phyloP scores from a whole-genome alignment of 2,113 vertebrate genomes.

The Chionis minor region DNA sequence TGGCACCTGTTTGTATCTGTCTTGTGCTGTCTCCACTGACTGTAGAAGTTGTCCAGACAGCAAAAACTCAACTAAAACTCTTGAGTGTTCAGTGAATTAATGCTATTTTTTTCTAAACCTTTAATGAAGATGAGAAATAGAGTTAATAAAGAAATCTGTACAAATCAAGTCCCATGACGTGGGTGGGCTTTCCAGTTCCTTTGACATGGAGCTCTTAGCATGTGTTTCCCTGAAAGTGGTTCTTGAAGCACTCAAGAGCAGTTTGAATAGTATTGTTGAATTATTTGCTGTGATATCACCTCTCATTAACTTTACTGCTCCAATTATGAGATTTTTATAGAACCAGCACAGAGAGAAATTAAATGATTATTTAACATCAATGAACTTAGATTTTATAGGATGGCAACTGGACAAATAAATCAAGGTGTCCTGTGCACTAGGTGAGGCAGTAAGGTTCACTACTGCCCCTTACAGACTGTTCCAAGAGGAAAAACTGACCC shows the following conservation, averaged over 20 bases:
- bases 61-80: neutral
- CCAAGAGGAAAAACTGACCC: neutral
- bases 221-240: neutral
- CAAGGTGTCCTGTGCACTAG: neutral
- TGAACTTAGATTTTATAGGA: neutral
- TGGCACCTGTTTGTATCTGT: neutral
- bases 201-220: neutral
- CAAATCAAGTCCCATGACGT: neutral
- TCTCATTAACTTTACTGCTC: neutral
- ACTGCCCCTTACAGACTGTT: neutral
- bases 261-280: neutral
- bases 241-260: neutral
- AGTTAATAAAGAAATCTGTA: neutral
- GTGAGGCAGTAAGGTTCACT: neutral
- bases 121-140: neutral
- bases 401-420: neutral
- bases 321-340: neutral
- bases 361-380: neutral
- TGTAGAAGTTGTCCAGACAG: neutral
- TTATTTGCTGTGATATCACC: neutral
- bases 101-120: neutral
- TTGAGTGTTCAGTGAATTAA: neutral
- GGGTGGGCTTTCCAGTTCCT: neutral
- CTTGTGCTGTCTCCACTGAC: neutral
- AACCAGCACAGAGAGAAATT: neutral